A percentile compares a stretch with the other conserved stretches of the same genome.
These are phyloP conservation scores for Drosophila bocqueti DNA, from an alignment of 1,140 invertebrate genomes.

Conservation along the genomic window DNA sequence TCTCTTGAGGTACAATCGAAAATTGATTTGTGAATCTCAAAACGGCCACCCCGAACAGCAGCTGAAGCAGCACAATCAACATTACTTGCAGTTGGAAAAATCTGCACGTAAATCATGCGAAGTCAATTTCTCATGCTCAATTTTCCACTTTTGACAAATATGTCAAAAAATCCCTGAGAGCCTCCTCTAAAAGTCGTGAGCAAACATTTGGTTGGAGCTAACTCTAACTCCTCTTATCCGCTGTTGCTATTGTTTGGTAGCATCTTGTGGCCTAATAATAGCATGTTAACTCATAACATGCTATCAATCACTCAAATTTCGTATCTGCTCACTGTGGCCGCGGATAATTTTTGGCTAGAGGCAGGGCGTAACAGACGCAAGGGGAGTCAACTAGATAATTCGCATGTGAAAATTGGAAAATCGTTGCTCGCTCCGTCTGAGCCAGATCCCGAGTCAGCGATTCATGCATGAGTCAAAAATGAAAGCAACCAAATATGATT, in stretches of 20 bases:
- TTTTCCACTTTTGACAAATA: constrained; percentile 80
- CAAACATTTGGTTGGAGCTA: constrained; percentile 67
- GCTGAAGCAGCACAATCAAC: constrained; percentile 64
- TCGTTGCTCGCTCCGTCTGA: constrained; percentile 35
- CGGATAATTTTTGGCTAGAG: constrained; percentile 32
- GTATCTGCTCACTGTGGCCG: constrained; percentile 46
- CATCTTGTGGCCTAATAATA: constrained; percentile 78
- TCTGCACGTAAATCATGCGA: constrained; percentile 80
- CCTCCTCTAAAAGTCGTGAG: constrained; percentile 67
- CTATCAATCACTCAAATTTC: constrained; percentile 77
- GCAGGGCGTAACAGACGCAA: neutral
- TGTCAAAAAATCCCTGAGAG: constrained; percentile 65
- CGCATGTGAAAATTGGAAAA: constrained; percentile 82
- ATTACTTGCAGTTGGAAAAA: constrained; percentile 54
- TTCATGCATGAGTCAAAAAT: constrained; percentile 62
- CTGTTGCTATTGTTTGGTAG: constrained; percentile 61
- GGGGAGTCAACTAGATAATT: constrained; percentile 54
- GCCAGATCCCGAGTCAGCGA: constrained; percentile 24
- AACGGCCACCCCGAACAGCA: constrained; percentile 48
- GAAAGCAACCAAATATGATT: constrained; percentile 38
- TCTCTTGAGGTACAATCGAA: constrained; percentile 46
- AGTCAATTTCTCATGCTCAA: constrained; percentile 79
- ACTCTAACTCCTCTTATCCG: constrained; percentile 30
- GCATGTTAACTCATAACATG: constrained; percentile 83
- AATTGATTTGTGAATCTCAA: constrained; percentile 51